phyloP scores from a whole-genome alignment of 2,113 vertebrate genomes.

The Malurus cyaneus region DNA sequence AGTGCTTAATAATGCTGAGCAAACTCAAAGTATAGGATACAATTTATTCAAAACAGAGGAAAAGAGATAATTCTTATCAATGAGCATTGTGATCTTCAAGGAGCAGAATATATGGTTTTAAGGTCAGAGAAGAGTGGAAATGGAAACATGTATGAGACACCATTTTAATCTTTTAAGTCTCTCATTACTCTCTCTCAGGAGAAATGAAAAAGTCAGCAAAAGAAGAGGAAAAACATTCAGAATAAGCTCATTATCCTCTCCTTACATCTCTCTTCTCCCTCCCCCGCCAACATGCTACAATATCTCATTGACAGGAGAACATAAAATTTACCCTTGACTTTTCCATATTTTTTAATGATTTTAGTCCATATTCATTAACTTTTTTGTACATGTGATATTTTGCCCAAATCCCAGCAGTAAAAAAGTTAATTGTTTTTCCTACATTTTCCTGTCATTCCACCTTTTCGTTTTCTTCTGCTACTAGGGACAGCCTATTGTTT shows the following conservation, averaged over 20 bases:
- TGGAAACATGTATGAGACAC: not conserved
- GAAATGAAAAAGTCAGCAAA: not conserved
- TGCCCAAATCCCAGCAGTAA: constrained; percentile 21
- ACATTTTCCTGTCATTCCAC: constrained; percentile 4
- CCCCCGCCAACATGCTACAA: not conserved
- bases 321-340: constrained; percentile 1
- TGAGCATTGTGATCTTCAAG: not conserved
- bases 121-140: not conserved
- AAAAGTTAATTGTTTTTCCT: constrained; percentile 16
- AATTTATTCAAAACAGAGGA: not conserved
- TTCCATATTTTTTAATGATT: constrained; percentile 9
- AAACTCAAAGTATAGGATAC: not conserved
- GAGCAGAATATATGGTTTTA: not conserved
- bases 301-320: not conserved
- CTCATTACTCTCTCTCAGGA: not conserved
- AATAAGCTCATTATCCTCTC: constrained; percentile 15
- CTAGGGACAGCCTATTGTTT: not conserved
- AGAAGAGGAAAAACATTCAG: not conserved
- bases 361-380: constrained; percentile 26
- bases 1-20: not conserved
- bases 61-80: not conserved
- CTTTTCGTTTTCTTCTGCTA: not conserved
- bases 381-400: constrained; percentile 39
- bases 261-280: not conserved
- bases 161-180: not conserved